Evolutionary conservation across 2,888 invertebrate species (phyloP).

Genomic region (Diaprepes abbreviatus): DNA sequence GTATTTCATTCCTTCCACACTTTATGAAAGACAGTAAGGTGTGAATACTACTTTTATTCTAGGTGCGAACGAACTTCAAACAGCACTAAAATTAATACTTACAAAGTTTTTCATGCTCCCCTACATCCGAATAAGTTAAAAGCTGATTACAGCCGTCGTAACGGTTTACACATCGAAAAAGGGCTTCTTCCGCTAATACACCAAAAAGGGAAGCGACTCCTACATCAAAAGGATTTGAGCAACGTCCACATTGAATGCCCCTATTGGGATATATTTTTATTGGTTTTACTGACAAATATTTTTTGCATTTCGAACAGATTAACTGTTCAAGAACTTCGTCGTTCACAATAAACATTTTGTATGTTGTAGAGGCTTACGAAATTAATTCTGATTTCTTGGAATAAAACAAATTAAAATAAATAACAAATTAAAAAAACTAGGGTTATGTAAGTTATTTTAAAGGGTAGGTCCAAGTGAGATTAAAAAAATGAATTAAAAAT

Average conservation of each 20-base stretch:
- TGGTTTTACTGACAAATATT: neutral
- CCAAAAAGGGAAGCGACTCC: neutral
- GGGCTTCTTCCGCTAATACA: neutral
- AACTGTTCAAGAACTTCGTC: slow-evolving; percentile 39
- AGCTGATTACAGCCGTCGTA: neutral
- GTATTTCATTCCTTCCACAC: no score
- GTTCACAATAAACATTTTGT: neutral
- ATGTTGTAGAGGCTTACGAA: no score
- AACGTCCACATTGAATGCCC: neutral
- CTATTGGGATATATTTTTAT: neutral
- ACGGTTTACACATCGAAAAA: neutral
- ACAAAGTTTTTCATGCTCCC: neutral
- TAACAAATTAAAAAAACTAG: no score
- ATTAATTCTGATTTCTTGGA: no score
- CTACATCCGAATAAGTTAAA: neutral
- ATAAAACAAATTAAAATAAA: no score
- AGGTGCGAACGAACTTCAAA: no score
- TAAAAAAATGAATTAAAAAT: no score
- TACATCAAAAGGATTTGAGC: neutral
- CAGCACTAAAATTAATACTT: neutral
- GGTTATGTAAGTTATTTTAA: no score
- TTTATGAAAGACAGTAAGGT: no score
- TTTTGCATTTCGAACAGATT: neutral
- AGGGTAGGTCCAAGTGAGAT: no score
- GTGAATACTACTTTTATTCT: no score